These are phyloP conservation scores for Mesembrinibis cayennensis DNA, from an alignment of 2,113 vertebrate genomes.

Conservation along the genomic window DNA sequence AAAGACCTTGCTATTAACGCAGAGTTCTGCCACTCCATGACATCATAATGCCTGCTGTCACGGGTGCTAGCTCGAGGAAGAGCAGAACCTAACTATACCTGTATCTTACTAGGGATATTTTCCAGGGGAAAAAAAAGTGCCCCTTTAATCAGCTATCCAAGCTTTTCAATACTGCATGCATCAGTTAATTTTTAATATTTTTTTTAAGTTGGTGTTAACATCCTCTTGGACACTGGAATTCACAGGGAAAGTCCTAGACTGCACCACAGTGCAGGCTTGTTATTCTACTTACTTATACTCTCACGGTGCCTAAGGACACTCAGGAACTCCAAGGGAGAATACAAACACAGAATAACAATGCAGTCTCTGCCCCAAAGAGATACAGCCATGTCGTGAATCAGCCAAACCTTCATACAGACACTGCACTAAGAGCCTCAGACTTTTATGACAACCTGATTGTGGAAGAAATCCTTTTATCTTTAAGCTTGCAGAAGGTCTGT, in stretches of 20 bases:
- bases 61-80: neutral
- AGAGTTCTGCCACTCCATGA: neutral
- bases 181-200: neutral
- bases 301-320: neutral
- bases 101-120: neutral
- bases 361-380: neutral
- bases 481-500: neutral
- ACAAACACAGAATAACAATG: neutral
- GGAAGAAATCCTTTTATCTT: neutral
- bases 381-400: neutral
- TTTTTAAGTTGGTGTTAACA: neutral
- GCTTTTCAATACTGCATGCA: neutral
- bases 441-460: neutral
- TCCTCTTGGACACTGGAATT: neutral
- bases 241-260: neutral
- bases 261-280: neutral
- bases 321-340: neutral
- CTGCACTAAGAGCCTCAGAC: neutral
- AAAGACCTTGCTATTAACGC: neutral
- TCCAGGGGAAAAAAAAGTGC: neutral
- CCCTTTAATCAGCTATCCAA: neutral
- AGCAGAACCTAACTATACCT: neutral
- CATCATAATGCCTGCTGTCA: neutral
- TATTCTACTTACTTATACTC: neutral
- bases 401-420: rapidly evolving